Evolutionary conservation across 2,113 vertebrate species (phyloP).

Genomic region (Bujurquina vittata): DNA sequence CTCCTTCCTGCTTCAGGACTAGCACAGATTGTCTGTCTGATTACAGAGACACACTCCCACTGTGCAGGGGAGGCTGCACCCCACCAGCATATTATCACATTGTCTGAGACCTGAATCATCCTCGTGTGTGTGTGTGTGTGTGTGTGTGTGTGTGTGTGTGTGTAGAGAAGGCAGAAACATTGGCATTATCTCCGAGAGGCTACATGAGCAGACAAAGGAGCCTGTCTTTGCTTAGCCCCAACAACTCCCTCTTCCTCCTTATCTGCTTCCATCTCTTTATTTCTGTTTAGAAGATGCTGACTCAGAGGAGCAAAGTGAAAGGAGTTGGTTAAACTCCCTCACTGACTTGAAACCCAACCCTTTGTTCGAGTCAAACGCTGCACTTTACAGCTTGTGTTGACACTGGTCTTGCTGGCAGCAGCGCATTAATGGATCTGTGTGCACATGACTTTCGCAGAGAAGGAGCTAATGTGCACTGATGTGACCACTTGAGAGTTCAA

Average conservation of each 20-base stretch:
- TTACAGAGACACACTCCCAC: conserved; percentile 51
- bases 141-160: background rate
- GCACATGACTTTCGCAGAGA: background rate
- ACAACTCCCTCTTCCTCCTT: conserved; percentile 22
- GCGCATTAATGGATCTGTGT: background rate
- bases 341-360: conserved; percentile 23
- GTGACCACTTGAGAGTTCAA: conserved; percentile 12
- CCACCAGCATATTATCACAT: conserved; percentile 56
- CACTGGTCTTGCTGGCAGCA: background rate
- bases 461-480: conserved; percentile 19
- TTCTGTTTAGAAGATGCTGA: conserved; percentile 54
- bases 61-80: conserved; percentile 51
- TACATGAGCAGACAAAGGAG: conserved; percentile 57
- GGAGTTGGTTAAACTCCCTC: conserved; percentile 32
- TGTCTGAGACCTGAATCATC: conserved; percentile 68
- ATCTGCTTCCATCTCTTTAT: conserved; percentile 32
- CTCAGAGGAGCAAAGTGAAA: conserved; percentile 62
- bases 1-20: conserved; percentile 48
- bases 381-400: conserved; percentile 26
- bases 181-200: conserved; percentile 45
- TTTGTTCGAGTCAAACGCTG: conserved; percentile 25
- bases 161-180: conserved; percentile 33
- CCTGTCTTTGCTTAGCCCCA: conserved; percentile 44
- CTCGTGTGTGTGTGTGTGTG: conserved; percentile 8
- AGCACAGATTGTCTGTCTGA: conserved; percentile 65